Evolutionary conservation across 1,140 invertebrate species (phyloP), one percentile per base, ranked within the genome.

Genomic region (Anastrepha ludens): DNA sequence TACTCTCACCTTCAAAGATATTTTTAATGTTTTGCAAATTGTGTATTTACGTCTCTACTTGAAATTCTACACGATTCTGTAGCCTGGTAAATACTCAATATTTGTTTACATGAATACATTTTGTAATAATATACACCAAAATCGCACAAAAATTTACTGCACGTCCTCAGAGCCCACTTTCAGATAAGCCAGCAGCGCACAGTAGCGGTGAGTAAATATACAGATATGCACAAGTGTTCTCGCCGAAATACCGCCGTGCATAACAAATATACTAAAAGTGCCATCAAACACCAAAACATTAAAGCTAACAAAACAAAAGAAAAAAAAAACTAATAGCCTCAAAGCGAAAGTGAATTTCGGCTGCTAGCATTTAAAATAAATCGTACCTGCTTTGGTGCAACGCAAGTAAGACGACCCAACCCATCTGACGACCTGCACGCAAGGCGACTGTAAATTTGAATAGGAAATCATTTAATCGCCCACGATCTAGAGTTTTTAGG

Each of bases 381-480:
- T 67, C 20, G 7, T 7, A 67, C 5, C 29, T 41, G 65, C 29
- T 67, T 67, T 13, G 9, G 39, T 67, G 65, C 39, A 67, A 39
- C 39, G 65, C 6, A 39, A 39, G 29, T 9, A 20, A 67, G 20
- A 67, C 29, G 1, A 41, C 64, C 64, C 3, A 29, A 67, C 29
- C 20, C 64, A 67, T 67, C 29, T 67, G 29, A 29, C 29, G 29
- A 29, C 29, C 29, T 29, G 29, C 29, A 29, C 29, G 29, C 29
- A 29, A 29, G 29, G n/a, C 29, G 64, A 29, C 29, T 29, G 9
- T 3, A 41, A 67, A 67, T 67, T 3, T 41, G 65, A 41, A 67
- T 67, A 39, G 65, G 65, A 67, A 41, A 65, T 65, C 17, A 65
- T 29, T 65, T 65, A 65, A 67, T 67, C 65, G 65, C 65, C 65